These are phyloP conservation scores for Uloborus diversus DNA, from an alignment of 1,140 invertebrate species.

Conservation along the genomic window DNA sequence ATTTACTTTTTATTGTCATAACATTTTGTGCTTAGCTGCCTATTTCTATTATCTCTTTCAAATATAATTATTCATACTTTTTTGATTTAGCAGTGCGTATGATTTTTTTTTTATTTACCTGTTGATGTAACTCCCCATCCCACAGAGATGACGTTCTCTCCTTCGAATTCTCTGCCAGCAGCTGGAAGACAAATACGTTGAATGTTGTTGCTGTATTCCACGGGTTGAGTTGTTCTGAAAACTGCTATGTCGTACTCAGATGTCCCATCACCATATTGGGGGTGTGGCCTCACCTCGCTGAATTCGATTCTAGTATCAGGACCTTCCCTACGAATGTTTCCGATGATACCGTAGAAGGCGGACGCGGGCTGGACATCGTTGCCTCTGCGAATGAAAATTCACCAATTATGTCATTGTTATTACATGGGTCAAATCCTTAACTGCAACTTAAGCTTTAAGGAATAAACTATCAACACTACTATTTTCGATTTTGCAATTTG, in stretches of 20 bases:
- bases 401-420: no score
- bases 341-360: conserved; percentile 35
- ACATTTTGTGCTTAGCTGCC: no score
- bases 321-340: conserved; percentile 22
- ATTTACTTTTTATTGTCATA: no score
- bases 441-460: no score
- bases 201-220: neutral
- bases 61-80: no score
- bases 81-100: no score
- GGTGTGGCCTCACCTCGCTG: conserved; percentile 25
- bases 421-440: no score
- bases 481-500: no score
- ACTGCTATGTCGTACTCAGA: conserved; percentile 38
- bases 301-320: conserved; percentile 39
- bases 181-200: conserved; percentile 16
- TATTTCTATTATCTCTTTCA: no score
- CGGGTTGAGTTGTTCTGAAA: conserved; percentile 1
- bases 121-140: conserved; percentile 32
- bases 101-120: no score
- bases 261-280: conserved; percentile 3
- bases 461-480: no score
- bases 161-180: neutral
- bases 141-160: neutral
- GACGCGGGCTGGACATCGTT: conserved; percentile 16
- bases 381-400: neutral